Conservation (phyloP, 2,797 vertebrate species). For the Neomorphus geoffroyi region DNA sequence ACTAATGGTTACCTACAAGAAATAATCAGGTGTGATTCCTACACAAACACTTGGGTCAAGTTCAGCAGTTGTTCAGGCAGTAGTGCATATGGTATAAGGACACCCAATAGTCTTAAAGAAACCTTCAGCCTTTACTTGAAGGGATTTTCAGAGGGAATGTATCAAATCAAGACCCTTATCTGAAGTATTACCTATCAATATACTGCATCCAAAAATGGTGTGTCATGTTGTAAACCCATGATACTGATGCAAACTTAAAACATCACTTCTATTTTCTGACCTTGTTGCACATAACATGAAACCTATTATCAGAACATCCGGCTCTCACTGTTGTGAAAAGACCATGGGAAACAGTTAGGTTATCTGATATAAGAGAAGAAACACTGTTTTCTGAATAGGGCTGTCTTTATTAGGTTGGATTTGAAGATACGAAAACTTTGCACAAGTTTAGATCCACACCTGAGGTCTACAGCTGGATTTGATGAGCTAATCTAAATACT, state of each 20-base stretch:
- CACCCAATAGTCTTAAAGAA: background rate
- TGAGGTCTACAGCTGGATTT: conserved; percentile 27
- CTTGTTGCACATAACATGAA: background rate
- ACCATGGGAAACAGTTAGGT: background rate
- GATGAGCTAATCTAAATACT: conserved; percentile 22
- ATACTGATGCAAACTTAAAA: background rate
- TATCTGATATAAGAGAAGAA: background rate
- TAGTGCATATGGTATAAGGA: background rate
- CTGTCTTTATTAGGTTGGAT: background rate
- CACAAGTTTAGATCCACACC: background rate
- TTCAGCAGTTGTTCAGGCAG: background rate
- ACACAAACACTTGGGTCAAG: background rate
- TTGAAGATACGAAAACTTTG: background rate
- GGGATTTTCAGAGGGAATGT: background rate
- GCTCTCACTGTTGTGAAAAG: background rate
- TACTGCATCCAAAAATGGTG: background rate
- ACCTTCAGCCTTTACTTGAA: background rate
- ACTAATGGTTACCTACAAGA: background rate
- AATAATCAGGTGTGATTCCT: background rate
- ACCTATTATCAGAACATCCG: background rate
- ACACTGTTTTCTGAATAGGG: background rate
- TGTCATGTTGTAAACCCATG: background rate
- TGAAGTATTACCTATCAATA: background rate
- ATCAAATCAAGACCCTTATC: background rate
- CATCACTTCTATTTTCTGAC: background rate